These are phyloP conservation scores for Garrulus glandarius DNA, from an alignment of 2,797 vertebrate genomes.

Conservation along the genomic window DNA sequence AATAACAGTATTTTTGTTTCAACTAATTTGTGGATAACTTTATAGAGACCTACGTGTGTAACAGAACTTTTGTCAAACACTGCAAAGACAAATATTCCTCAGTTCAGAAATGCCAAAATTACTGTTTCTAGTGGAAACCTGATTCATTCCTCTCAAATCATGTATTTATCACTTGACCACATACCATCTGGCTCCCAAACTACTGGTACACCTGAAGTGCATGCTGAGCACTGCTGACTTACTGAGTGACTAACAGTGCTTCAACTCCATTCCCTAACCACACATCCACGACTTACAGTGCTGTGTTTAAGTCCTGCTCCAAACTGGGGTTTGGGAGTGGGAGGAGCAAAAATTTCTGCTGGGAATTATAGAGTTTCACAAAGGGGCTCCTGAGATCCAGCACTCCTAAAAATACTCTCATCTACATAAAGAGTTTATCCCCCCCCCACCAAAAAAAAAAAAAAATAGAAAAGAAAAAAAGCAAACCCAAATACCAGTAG, in stretches of 20 bases:
- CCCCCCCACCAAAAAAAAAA: not conserved
- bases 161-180: not conserved
- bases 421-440: not conserved
- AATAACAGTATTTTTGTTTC: not conserved
- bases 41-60: not conserved
- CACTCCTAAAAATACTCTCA: not conserved
- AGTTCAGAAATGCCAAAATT: not conserved
- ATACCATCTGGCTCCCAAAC: not conserved
- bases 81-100: not conserved
- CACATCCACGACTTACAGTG: not conserved
- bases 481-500: not conserved
- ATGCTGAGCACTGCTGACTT: not conserved
- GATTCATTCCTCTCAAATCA: not conserved
- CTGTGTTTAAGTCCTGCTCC: not conserved
- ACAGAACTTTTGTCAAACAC: not conserved
- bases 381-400: not conserved
- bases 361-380: not conserved
- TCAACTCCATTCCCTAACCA: not conserved
- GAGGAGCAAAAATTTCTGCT: not conserved
- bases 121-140: not conserved
- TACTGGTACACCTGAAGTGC: not conserved
- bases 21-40: not conserved
- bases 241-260: not conserved
- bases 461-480: not conserved
- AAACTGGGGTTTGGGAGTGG: not conserved